Evolutionary conservation across 2,113 vertebrate genomes (phyloP).

Genomic region (Synodontis membranacea): DNA sequence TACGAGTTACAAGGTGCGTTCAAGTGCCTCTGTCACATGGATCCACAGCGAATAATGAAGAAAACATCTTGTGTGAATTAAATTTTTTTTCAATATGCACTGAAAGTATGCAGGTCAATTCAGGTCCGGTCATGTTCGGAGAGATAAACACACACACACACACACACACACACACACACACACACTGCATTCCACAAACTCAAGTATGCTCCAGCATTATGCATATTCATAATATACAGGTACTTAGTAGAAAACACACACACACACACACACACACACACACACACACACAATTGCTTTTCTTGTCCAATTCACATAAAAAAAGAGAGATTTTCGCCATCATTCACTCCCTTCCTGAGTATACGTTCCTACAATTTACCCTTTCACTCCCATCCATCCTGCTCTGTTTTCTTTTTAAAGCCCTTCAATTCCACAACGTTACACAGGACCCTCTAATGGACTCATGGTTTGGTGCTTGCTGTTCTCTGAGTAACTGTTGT

Average conservation of each 20-base stretch:
- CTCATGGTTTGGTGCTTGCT: background rate
- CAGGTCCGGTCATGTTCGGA: constrained; percentile 35
- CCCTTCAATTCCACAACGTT: too few relatives aligned
- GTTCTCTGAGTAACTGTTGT: background rate
- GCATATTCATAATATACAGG: constrained; percentile 20
- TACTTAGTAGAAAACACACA: background rate
- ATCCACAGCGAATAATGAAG: background rate
- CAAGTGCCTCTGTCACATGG: background rate
- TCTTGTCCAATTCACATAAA: background rate
- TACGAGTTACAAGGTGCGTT: background rate
- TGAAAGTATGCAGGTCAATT: constrained; percentile 48
- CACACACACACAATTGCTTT: background rate
- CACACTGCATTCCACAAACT: constrained; percentile 20
- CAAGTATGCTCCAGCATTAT: constrained; percentile 2
- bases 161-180: constrained; percentile 32
- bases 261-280: background rate
- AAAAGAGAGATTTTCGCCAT: background rate
- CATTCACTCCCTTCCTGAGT: background rate
- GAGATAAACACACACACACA: constrained; percentile 37
- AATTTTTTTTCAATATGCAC: background rate
- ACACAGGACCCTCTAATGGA: too few relatives aligned
- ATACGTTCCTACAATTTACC: background rate
- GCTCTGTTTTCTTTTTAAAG: too few relatives aligned
- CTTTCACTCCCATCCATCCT: background rate
- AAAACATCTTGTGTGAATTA: background rate